phyloP scores from a whole-genome alignment of 2,888 invertebrate species.

The Hedychridium roseum region DNA sequence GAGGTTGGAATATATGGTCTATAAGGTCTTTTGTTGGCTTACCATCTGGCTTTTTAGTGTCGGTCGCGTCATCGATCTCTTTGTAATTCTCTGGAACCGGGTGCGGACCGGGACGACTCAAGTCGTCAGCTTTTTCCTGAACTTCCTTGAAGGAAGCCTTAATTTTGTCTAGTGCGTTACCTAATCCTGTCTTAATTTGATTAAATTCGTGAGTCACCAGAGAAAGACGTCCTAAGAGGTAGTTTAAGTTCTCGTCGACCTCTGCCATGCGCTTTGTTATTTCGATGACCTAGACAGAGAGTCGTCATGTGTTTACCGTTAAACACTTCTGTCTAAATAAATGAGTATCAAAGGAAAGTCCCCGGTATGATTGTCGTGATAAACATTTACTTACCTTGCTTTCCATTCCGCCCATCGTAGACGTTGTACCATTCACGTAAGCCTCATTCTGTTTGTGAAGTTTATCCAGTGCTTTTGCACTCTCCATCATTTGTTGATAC shows the following conservation, averaged over 20 bases:
- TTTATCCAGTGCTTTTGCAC: slow-evolving; percentile 77
- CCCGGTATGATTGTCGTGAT: not conserved
- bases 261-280: slow-evolving; percentile 81
- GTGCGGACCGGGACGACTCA: slow-evolving; percentile 62
- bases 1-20: slow-evolving; percentile 16
- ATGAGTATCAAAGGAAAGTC: not conserved
- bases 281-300: slow-evolving; percentile 70
- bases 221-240: slow-evolving; percentile 78
- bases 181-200: slow-evolving; percentile 79
- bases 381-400: slow-evolving; percentile 69
- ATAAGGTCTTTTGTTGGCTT: slow-evolving; percentile 17
- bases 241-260: slow-evolving; percentile 84
- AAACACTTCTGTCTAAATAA: not conserved
- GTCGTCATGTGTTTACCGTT: not conserved
- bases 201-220: slow-evolving; percentile 87
- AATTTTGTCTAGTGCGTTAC: slow-evolving; percentile 76
- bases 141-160: slow-evolving; percentile 73
- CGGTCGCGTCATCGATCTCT: slow-evolving; percentile 41
- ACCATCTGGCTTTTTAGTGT: slow-evolving; percentile 28
- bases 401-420: slow-evolving; percentile 80
- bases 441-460: slow-evolving; percentile 80
- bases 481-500: slow-evolving; percentile 83
- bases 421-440: slow-evolving; percentile 81
- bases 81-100: slow-evolving; percentile 60
- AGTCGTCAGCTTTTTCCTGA: slow-evolving; percentile 64